A percentile compares a stretch with the other conserved stretches of the same genome.
Evolutionary conservation across 1,140 invertebrate genomes (phyloP).

Genomic region (Temnothorax longispinosus): DNA sequence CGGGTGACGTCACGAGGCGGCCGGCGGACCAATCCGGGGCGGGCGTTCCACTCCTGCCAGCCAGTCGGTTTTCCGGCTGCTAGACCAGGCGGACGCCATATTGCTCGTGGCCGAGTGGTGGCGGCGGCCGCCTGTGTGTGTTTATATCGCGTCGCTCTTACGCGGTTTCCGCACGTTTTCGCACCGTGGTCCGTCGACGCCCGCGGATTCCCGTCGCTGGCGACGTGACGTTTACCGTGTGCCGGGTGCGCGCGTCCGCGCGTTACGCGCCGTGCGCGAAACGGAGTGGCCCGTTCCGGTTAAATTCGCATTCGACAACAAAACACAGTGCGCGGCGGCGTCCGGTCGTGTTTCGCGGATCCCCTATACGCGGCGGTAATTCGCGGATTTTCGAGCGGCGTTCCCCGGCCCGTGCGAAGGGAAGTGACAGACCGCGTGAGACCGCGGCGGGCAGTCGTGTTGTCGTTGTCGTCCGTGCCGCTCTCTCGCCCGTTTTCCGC

Average conservation of each 20-base stretch:
- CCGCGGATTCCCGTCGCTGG: constrained; percentile 63
- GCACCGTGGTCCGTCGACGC: constrained; percentile 59
- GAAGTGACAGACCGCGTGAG: constrained; percentile 60
- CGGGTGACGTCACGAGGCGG: constrained; percentile 66
- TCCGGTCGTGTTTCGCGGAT: constrained; percentile 37
- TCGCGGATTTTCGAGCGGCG: constrained; percentile 44
- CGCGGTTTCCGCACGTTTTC: constrained; percentile 73
- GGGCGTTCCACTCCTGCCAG: constrained; percentile 49
- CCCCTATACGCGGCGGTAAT: too few species aligned
- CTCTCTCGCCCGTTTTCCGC: neutral
- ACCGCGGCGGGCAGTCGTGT: constrained; percentile 14
- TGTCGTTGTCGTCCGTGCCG: constrained; percentile 12
- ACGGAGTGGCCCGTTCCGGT: constrained; percentile 40
- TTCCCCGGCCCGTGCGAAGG: neutral
- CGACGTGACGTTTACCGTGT: constrained; percentile 58
- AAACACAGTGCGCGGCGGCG: constrained; percentile 67
- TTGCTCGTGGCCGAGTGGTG: constrained; percentile 77
- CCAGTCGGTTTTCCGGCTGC: constrained; percentile 81
- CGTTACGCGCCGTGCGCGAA: constrained; percentile 44
- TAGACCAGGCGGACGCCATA: constrained; percentile 81
- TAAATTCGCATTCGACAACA: constrained; percentile 62
- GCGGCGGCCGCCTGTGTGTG: constrained; percentile 81
- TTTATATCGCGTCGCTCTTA: constrained; percentile 64
- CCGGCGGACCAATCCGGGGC: constrained; percentile 80
- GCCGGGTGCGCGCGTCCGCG: constrained; percentile 58